These are phyloP conservation scores for Pelobates cultripes DNA, from an alignment of 2,797 vertebrate species.

Conservation along the genomic window DNA sequence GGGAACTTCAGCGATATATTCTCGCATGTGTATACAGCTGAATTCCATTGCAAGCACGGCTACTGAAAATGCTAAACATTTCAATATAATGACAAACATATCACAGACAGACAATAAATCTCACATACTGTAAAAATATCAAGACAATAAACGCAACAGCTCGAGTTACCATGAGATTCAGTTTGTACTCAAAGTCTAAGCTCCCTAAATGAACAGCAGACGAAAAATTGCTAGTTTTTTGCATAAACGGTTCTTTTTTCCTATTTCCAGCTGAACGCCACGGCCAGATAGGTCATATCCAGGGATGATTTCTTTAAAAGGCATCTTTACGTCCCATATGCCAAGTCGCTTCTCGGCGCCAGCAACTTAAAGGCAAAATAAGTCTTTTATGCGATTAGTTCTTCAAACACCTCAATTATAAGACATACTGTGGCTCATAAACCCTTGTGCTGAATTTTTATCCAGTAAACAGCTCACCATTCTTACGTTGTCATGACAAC, in stretches of 20 bases:
- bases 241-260: slow-evolving; percentile 43
- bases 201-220: slow-evolving; percentile 66
- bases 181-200: slow-evolving; percentile 56
- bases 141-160: slow-evolving; percentile 45
- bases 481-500: slow-evolving; percentile 83
- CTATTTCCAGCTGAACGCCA: slow-evolving; percentile 57
- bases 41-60: background rate
- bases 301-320: slow-evolving; percentile 56
- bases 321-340: slow-evolving; percentile 1
- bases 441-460: slow-evolving; percentile 57
- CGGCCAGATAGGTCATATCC: slow-evolving; percentile 11
- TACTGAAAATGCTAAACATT: slow-evolving; percentile 12
- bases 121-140: background rate
- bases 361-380: slow-evolving; percentile 23
- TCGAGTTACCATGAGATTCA: slow-evolving; percentile 62
- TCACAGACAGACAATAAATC: slow-evolving; percentile 13
- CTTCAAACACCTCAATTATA: slow-evolving; percentile 47
- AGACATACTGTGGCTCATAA: slow-evolving; percentile 34
- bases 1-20: no score
- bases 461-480: slow-evolving; percentile 67
- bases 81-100: slow-evolving; percentile 13
- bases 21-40: background rate
- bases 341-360: slow-evolving; percentile 33
- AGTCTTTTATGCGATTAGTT: slow-evolving; percentile 40
- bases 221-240: slow-evolving; percentile 55